These are phyloP conservation scores for Anniella stebbinsi DNA, from an alignment of 2,797 vertebrate species.

Conservation along the genomic window DNA sequence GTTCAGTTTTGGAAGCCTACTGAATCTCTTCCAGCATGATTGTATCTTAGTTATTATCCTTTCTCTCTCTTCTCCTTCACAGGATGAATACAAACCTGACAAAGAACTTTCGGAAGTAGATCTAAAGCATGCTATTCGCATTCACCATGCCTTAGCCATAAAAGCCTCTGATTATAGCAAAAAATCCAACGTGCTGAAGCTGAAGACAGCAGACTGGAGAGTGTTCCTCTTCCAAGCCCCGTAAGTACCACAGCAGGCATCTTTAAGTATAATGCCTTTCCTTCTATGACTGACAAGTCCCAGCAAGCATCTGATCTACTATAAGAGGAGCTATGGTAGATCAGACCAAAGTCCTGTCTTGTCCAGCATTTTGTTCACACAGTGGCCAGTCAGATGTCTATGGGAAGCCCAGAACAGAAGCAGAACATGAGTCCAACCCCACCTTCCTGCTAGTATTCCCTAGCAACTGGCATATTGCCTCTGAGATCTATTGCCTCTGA, in stretches of 20 bases:
- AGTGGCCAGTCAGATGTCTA: too few relatives aligned
- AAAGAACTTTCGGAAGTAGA: constrained; percentile 95
- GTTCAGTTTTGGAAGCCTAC: constrained; percentile 44
- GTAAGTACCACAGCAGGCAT: constrained; percentile 79
- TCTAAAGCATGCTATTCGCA: constrained; percentile 93
- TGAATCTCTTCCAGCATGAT: constrained; percentile 17
- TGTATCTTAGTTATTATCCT: constrained; percentile 53
- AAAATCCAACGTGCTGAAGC: constrained; percentile 92
- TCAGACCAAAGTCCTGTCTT: too few relatives aligned
- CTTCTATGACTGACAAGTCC: not conserved
- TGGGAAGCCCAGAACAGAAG: too few relatives aligned
- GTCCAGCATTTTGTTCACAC: too few relatives aligned
- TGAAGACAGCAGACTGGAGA: constrained; percentile 98
- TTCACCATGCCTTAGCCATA: constrained; percentile 95
- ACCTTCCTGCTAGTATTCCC: too few relatives aligned
- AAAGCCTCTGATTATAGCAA: constrained; percentile 96
- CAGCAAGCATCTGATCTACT: too few relatives aligned
- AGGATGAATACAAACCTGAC: constrained; percentile 98
- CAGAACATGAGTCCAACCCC: too few relatives aligned
- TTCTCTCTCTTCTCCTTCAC: constrained; percentile 48
- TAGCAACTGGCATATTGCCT: too few relatives aligned
- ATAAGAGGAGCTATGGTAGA: not conserved
- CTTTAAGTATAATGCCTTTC: not conserved
- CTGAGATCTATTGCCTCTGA: too few relatives aligned
- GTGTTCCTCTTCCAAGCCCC: constrained; percentile 96